phyloP scores from a whole-genome alignment of 64 coral and sea anemone species.

The Montipora capricornis region DNA sequence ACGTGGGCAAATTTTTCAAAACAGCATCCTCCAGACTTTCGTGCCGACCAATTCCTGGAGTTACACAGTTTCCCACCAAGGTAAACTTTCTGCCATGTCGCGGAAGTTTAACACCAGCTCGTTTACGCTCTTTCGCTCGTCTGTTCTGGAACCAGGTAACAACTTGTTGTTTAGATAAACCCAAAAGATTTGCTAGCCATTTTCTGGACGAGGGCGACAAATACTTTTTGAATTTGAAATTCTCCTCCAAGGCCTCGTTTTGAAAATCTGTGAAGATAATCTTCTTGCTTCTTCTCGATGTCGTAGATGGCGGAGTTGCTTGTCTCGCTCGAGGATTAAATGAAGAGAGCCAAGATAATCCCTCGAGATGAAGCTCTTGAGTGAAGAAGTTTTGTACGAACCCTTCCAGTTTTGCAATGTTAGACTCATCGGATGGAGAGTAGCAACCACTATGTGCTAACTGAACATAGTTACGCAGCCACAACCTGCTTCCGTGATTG shows the following conservation, averaged over 20 bases:
- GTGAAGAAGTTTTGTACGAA: conserved; percentile 35
- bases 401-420: background rate
- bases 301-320: background rate
- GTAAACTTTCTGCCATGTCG: conserved; percentile 14
- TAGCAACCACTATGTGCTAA: background rate
- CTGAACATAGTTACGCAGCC: background rate
- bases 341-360: background rate
- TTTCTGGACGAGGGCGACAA: conserved; percentile 6
- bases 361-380: conserved; percentile 9
- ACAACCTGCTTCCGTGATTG: background rate
- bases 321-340: background rate
- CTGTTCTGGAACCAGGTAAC: conserved; percentile 42
- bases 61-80: background rate
- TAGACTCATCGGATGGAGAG: background rate
- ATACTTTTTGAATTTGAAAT: conserved; percentile 34
- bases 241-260: background rate
- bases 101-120: conserved; percentile 12
- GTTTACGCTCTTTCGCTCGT: conserved; percentile 8
- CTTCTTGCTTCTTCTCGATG: conserved; percentile 6
- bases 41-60: background rate
- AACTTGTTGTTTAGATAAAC: conserved; percentile 21
- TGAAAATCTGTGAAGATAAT: conserved; percentile 8
- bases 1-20: background rate
- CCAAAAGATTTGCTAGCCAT: conserved; percentile 22
- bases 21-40: background rate